Percentiles rank a stretch among this genome's conserved stretches.
phyloP scores from a whole-genome alignment of 2,888 invertebrate genomes.

The Synergus laeviventris region DNA sequence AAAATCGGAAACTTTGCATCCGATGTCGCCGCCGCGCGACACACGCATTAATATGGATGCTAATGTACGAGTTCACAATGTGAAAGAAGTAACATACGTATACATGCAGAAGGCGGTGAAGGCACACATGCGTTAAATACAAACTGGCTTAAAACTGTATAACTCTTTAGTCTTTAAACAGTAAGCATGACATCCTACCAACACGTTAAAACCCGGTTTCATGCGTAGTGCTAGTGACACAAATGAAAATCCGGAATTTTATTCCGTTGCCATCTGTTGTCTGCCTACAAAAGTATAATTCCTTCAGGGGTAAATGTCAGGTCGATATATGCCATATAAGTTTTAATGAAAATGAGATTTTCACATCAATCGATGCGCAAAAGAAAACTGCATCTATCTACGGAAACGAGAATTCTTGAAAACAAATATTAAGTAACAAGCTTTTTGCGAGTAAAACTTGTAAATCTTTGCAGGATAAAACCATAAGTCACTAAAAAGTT shows the following conservation, averaged over 20 bases:
- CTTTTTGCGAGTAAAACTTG: too few species aligned
- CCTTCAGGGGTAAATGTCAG: background rate
- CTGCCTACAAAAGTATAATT: background rate
- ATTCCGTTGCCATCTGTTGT: background rate
- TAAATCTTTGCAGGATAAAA: too few species aligned
- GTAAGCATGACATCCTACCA: background rate
- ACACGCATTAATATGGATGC: conserved; percentile 9
- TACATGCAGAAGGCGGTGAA: background rate
- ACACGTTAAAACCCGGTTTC: background rate
- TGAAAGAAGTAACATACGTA: background rate
- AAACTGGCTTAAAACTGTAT: background rate
- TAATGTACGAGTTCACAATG: background rate
- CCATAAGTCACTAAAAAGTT: too few species aligned
- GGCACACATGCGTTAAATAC: background rate
- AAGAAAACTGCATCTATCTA: too few species aligned
- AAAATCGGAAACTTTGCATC: conserved; percentile 20
- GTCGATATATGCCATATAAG: too few species aligned
- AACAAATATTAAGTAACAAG: too few species aligned
- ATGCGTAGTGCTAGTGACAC: too few species aligned
- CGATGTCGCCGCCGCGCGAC: conserved; percentile 7
- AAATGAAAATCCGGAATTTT: conserved; percentile 15
- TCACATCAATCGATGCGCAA: too few species aligned
- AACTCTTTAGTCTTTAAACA: background rate
- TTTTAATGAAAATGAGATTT: too few species aligned
- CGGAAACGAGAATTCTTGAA: too few species aligned